Evolutionary conservation across 1,140 invertebrate species (phyloP).

Genomic region (Matsumurasca onukii): DNA sequence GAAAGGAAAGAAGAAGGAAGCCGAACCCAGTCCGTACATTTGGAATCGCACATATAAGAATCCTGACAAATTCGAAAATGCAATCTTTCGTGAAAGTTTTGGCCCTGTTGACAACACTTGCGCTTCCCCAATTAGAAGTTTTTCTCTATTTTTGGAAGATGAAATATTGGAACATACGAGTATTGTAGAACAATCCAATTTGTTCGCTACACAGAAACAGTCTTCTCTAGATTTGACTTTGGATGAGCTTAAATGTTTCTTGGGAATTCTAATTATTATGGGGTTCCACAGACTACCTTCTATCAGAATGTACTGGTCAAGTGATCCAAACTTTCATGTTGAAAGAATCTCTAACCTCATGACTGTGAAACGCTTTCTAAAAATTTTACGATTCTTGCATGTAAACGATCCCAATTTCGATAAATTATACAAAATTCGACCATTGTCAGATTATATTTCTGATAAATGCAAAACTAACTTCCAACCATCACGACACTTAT

Average conservation of each 20-base stretch:
- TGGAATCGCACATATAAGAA: not conserved
- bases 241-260: constrained; percentile 29
- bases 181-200: constrained; percentile 33
- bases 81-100: not conserved
- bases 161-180: not conserved
- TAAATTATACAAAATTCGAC: constrained; percentile 39
- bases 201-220: constrained; percentile 32
- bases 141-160: not conserved
- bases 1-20: not conserved
- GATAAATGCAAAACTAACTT: constrained; percentile 27
- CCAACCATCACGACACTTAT: constrained; percentile 11
- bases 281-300: constrained; percentile 7
- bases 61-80: not conserved
- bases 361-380: constrained; percentile 9
- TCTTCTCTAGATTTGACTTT: constrained; percentile 28
- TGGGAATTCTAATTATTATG: constrained; percentile 34
- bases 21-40: not conserved
- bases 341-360: constrained; percentile 2
- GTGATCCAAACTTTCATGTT: constrained; percentile 2
- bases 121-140: not conserved
- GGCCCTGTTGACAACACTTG: not conserved
- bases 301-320: constrained; percentile 6
- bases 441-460: constrained; percentile 22
- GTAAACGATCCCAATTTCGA: constrained; percentile 33
- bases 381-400: constrained; percentile 18